phyloP scores from a whole-genome alignment of 2,888 invertebrate genomes.

The Koerneria pararmatus region DNA sequence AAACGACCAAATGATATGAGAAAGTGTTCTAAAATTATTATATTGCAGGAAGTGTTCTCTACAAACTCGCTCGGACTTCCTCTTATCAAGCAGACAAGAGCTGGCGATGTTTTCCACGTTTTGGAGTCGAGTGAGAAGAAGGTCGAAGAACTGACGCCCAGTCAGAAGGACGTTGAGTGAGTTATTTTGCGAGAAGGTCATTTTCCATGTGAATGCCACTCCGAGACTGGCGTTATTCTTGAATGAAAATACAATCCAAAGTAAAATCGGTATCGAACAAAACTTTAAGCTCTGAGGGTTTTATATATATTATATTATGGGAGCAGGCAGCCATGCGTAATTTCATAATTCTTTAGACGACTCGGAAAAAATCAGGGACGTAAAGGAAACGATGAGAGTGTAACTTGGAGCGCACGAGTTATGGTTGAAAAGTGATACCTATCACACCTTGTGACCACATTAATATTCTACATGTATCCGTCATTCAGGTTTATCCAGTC shows the following conservation, averaged over 20 bases:
- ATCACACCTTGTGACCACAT: too few relatives aligned
- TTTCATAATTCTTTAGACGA: too few relatives aligned
- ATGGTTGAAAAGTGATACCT: too few relatives aligned
- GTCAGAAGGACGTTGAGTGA: slow-evolving; percentile 41
- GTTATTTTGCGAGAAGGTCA: slow-evolving; percentile 19
- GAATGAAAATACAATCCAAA: background rate
- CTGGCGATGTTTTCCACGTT: slow-evolving; percentile 50
- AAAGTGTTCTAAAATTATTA: background rate
- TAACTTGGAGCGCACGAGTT: too few relatives aligned
- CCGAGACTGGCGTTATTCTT: background rate
- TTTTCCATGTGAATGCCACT: background rate
- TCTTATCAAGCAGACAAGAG: slow-evolving; percentile 44
- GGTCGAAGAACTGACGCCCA: slow-evolving; percentile 34
- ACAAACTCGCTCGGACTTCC: slow-evolving; percentile 51
- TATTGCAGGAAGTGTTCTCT: slow-evolving; percentile 32
- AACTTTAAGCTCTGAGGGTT: too few relatives aligned
- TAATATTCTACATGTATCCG: too few relatives aligned
- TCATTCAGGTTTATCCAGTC: too few relatives aligned
- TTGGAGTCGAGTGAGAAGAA: slow-evolving; percentile 44
- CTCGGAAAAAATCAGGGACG: too few relatives aligned
- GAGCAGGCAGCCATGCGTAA: too few relatives aligned
- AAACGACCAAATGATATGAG: background rate
- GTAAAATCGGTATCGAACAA: background rate
- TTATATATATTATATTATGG: too few relatives aligned
- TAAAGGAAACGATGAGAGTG: too few relatives aligned